Percentiles rank a stretch among this genome's conserved stretches.
Conservation (phyloP, 2,888 invertebrate genomes). For the Apodemia mormo region DNA sequence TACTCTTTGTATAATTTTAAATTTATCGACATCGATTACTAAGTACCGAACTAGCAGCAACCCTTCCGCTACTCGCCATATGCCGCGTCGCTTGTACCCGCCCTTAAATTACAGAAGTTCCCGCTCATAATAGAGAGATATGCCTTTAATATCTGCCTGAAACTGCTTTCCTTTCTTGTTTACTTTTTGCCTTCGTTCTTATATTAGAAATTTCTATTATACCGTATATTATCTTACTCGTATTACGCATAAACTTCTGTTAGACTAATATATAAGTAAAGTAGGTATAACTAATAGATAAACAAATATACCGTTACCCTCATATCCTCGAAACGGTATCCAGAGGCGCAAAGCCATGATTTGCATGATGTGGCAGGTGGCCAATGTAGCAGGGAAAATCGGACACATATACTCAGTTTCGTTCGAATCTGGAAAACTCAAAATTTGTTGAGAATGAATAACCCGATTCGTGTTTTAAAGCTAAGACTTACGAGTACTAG, state of each 20-base stretch:
- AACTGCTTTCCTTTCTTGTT: constrained; percentile 64
- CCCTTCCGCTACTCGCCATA: constrained; percentile 69
- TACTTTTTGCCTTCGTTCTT: constrained; percentile 76
- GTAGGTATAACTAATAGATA: no score
- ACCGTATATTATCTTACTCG: not conserved
- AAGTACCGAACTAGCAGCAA: constrained; percentile 41
- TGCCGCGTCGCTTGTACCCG: constrained; percentile 65
- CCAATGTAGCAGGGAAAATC: no score
- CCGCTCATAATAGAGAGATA: constrained; percentile 82
- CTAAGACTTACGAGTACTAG: no score
- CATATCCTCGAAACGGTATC: no score
- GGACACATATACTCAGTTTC: no score
- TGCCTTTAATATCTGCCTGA: constrained; percentile 81
- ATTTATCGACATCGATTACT: constrained; percentile 40
- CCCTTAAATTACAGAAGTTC: constrained; percentile 81
- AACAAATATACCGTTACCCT: no score
- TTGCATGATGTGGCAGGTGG: no score
- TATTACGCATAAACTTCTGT: not conserved
- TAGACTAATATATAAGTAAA: not conserved
- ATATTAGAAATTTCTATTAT: constrained; percentile 59
- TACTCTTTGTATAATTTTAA: not conserved
- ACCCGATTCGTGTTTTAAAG: no score
- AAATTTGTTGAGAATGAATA: no score
- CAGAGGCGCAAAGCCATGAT: no score
- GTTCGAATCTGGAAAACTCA: no score